Base-by-base conservation (phyloP, 2,888 invertebrate species). In the Junonia oenone region DNA sequence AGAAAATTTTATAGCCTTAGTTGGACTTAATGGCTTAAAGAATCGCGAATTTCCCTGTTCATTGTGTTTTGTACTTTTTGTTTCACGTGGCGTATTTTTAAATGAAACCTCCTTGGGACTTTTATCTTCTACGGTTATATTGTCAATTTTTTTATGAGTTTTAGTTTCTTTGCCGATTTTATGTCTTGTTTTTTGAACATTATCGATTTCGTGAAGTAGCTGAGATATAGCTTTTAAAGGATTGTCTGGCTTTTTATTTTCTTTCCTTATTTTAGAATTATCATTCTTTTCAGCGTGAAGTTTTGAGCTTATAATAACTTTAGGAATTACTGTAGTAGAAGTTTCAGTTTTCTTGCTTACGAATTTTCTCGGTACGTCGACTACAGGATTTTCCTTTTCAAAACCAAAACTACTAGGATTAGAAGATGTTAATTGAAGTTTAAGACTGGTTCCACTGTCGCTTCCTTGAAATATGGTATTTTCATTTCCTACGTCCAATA, bases 201-300 rank as follows among this genome's bases (percentile, higher is more conserved):
- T 77, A 37, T 88, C 85, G 54, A 88, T 76, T 64, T 85, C 81
- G 45, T 81, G 81, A 29, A 88, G 68, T 40, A 89, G 62, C 66
- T 86, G 82, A 26, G 88, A 84, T 65, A 89, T 86, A 15, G 86
- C 83, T 72, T 79, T 82, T 27, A 88, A 68, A 17, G 89, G 84
- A 64, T 83, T 83, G 9, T 83, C 78, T 22, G 67, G 11, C 59
- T 59, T 75, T 53, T 69, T 78, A 2, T 68, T 63, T 17, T 74
- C 71, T 62, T 68, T 76, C 56, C 70, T 79, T 15, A 31, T 54
- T 66, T 68, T 76, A 19, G 78, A 74, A 2, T 33, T 31, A 29
- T 80, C 75, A 6, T 53, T 8, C 63, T 74, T 79, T 1, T 58
- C 40, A 6, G 51, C 52, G 53, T 73, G 72, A 29, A 67, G 45